Evolutionary conservation across 2,888 invertebrate genomes (phyloP).

Genomic region (Dolichopus griseipennis): DNA sequence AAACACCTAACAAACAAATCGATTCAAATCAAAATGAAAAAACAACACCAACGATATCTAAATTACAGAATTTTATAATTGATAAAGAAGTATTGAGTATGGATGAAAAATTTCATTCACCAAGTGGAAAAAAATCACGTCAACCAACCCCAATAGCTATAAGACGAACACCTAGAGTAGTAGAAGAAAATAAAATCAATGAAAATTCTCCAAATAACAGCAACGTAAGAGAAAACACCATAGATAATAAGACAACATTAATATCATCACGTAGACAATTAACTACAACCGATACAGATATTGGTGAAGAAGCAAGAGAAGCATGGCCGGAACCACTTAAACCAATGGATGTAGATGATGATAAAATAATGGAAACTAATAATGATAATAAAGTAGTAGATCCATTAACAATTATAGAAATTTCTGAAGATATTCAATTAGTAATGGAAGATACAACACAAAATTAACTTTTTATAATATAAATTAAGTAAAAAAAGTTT

Average conservation of each 20-base stretch:
- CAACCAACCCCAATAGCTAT: conserved; percentile 40
- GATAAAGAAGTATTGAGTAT: conserved; percentile 38
- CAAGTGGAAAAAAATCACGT: conserved; percentile 32
- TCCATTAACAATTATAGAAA: conserved; percentile 26
- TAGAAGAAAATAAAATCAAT: neutral
- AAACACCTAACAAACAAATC: neutral
- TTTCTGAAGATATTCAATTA: conserved; percentile 51
- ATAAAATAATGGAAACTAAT: neutral
- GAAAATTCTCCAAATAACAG: conserved; percentile 12
- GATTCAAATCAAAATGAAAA: neutral
- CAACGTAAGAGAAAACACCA: conserved; percentile 28
- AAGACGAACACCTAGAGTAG: conserved; percentile 37
- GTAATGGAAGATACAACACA: conserved; percentile 49
- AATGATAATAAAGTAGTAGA: conserved; percentile 21
- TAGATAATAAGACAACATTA: conserved; percentile 34
- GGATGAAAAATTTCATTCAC: conserved; percentile 39
- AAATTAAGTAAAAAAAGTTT: no score
- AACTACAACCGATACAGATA: conserved; percentile 25
- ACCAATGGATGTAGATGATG: neutral
- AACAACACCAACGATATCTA: neutral
- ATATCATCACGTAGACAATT: conserved; percentile 25
- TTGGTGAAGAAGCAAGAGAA: conserved; percentile 37
- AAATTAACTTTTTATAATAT: no score
- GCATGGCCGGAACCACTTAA: conserved; percentile 30
- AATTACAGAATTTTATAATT: conserved; percentile 26